These are phyloP conservation scores for Caenorhabditis sinica DNA, from an alignment of 2,888 invertebrate species.

Conservation along the genomic window DNA sequence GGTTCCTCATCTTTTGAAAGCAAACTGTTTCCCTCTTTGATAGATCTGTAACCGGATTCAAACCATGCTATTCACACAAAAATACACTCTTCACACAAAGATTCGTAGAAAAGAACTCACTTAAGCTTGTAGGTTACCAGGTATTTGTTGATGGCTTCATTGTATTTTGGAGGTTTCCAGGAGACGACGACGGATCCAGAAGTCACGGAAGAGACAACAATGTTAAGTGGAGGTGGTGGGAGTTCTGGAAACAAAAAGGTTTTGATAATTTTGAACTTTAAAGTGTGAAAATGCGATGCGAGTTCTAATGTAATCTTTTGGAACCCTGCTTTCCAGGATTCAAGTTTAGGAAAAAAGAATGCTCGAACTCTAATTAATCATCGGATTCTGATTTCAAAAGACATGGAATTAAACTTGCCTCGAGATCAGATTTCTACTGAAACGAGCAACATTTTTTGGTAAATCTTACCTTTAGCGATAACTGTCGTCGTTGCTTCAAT, in stretches of 20 bases:
- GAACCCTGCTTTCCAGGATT: no score
- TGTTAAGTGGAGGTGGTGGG: slow-evolving; percentile 93
- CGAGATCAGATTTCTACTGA: no score
- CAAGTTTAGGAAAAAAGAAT: no score
- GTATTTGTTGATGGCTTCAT: slow-evolving; percentile 92
- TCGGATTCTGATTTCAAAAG: no score
- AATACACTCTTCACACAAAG: slow-evolving; percentile 1
- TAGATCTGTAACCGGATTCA: slow-evolving; percentile 41
- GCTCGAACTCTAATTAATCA: no score
- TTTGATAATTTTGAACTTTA: not conserved
- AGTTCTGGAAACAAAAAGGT: slow-evolving; percentile 87
- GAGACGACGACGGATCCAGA: slow-evolving; percentile 94
- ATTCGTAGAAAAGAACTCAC: no score
- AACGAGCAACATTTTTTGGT: no score
- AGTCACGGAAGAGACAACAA: slow-evolving; percentile 94
- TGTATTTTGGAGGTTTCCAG: slow-evolving; percentile 91
- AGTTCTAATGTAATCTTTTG: no score
- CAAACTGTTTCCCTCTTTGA: slow-evolving; percentile 27
- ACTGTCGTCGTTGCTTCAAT: slow-evolving; percentile 92
- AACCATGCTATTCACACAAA: slow-evolving; percentile 45
- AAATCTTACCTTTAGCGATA: slow-evolving; percentile 92
- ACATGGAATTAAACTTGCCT: no score
- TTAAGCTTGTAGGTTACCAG: slow-evolving; percentile 97
- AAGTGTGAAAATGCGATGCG: no score
- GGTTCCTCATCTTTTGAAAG: slow-evolving; percentile 27